A percentile compares a stretch with the other conserved stretches of the same genome.
Evolutionary conservation across 2,113 vertebrate species (phyloP).

Genomic region (Ellobius talpinus): DNA sequence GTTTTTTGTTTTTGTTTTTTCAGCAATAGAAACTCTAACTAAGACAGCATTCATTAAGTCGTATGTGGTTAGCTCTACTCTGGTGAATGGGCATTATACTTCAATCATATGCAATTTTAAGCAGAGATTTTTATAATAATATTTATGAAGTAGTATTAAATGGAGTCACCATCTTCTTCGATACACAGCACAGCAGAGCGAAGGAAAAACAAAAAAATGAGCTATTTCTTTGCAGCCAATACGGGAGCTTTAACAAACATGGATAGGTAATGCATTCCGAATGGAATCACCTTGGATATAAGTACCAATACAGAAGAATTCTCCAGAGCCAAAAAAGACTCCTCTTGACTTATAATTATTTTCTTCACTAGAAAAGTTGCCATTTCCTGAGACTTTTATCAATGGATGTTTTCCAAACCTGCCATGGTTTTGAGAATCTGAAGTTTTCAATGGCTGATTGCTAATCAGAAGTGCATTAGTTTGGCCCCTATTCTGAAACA

Average conservation of each 20-base stretch:
- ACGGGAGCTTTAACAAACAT: conserved; percentile 17
- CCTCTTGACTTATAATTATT: conserved; percentile 65
- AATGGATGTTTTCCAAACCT: conserved; percentile 47
- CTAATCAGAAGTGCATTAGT: conserved; percentile 19
- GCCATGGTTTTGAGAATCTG: background rate
- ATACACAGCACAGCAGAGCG: background rate
- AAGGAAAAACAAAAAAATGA: background rate
- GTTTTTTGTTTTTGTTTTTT: background rate
- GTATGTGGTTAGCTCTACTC: background rate
- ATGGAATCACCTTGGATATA: conserved; percentile 16
- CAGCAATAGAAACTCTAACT: background rate
- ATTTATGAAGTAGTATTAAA: background rate
- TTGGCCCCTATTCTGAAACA: conserved; percentile 44
- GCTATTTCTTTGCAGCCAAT: background rate
- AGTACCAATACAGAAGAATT: conserved; percentile 17
- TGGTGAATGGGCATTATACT: background rate
- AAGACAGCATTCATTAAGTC: background rate
- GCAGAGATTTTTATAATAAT: background rate
- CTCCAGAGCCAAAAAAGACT: background rate
- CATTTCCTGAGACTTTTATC: conserved; percentile 56
- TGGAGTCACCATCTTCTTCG: background rate
- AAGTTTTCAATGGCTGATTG: background rate
- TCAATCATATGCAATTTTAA: conserved; percentile 13
- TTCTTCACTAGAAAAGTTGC: conserved; percentile 64
- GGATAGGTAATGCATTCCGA: background rate